Base-by-base conservation (phyloP, 1,140 invertebrate species). In the Bombus soroeensis region DNA sequence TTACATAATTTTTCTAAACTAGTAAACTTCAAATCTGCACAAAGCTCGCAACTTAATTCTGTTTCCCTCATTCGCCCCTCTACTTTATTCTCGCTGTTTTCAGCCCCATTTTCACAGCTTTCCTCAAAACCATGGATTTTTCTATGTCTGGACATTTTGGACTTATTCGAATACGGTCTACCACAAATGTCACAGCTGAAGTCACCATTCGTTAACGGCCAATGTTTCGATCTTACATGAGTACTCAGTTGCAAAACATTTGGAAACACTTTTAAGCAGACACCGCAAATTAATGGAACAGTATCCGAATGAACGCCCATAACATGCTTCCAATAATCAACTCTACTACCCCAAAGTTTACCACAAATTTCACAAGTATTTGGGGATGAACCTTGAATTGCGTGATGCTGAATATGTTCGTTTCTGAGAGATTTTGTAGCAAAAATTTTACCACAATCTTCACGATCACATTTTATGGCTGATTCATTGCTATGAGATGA, bases 271-370 rank as follows among this genome's bases (percentile, higher is more conserved):
- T 96, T 96, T 6, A 96, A 88, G 84, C 96, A 96, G 47, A 96
- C 95, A 3, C 96, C 96, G 81, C 96, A 96, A 22, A 96, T 95
- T n/a, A 95, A 92, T 3, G 96, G 95, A 28, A 96, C 95, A 12
- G 93, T 95, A 41, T 96, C 95, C 9, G 95, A 92, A 81, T 96
- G 96, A 1, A 96, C 96, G 12, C 96, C 96, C 96, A 96, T 96
- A 39, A 96, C 95, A 37, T 96, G 96, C 85, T 96, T 96, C 94
- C 96, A 96, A 86, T 96, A 96, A 88, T 96, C 96, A 4, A 96
- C 95, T 57, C 95, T 94, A 72, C 95, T 95, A n/a, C 95, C 94
- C 96, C 96, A 96, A 25, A 96, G 85, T 89, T 96, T 96, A 0
- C 96, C 96, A 82, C 96, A 96, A 41, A 96, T 95, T 74, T 95